These are phyloP conservation scores for Panagrolaimus sp. DNA, from an alignment of 1,140 invertebrate genomes.

Conservation along the genomic window DNA sequence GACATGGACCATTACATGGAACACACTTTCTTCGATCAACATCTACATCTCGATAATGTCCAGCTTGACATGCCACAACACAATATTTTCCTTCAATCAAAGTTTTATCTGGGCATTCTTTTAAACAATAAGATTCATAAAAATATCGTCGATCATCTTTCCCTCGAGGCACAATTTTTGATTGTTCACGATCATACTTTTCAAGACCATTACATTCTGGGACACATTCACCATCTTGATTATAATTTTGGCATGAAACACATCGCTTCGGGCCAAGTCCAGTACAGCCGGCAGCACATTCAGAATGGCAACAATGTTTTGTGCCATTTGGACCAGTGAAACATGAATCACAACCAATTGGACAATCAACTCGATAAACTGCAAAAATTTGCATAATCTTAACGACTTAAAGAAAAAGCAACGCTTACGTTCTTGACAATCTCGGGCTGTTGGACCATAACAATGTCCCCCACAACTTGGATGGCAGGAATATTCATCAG, in stretches of 20 bases:
- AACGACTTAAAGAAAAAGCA: too few relatives aligned
- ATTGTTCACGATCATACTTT: not conserved
- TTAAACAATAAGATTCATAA: not conserved
- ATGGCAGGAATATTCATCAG: not conserved
- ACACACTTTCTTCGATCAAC: not conserved
- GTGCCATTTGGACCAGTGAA: not conserved
- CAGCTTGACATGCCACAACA: not conserved
- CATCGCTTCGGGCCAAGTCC: not conserved
- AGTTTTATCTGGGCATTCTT: not conserved
- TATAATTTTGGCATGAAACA: slow-evolving; percentile 3
- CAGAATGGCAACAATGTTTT: not conserved
- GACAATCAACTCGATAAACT: not conserved
- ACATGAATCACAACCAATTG: slow-evolving; percentile 4
- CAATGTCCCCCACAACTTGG: not conserved
- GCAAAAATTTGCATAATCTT: too few relatives aligned
- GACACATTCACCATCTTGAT: not conserved
- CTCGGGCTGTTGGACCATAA: not conserved
- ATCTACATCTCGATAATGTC: slow-evolving; percentile 8
- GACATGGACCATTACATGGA: slow-evolving; percentile 9
- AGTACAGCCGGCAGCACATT: not conserved
- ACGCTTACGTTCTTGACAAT: not conserved
- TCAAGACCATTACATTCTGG: not conserved
- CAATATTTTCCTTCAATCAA: slow-evolving; percentile 13
- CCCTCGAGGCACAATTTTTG: not conserved
- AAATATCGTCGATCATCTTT: slow-evolving; percentile 1